Evolutionary conservation across 2,888 invertebrate genomes (phyloP), one percentile per base, ranked within the genome.

Genomic region (Vandiemenella viatica): DNA sequence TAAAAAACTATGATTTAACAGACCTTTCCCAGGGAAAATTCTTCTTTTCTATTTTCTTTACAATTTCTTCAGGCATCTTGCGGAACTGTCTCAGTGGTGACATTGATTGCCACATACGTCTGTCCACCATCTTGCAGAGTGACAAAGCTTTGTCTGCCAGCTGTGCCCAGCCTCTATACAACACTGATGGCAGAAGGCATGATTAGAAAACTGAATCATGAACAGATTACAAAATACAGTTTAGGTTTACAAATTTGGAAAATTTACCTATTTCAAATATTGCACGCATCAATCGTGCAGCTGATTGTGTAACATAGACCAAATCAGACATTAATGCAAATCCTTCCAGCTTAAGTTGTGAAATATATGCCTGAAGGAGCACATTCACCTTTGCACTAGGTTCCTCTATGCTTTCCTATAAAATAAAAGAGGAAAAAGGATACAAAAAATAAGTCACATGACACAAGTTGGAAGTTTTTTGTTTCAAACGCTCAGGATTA

Each of bases 21-120:
- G 10, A 58, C 58, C 62, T 74, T 65, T 90, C 88, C 89, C 90
- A 91, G 0, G 90, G 88, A 63, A 91, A 87, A 64, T 86, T 88
- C 60, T 98, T 98, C 76, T 98, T 98, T 64, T 99, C 98, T 20
- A 99, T 80, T 64, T 97, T 96, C 63, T 93, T 90, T 7, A 97
- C 83, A 16, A 91, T 85, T 71, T 96, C 96, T 62, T 92, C 93
- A 0, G 92, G 97, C 79, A 96, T 93, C 65, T 95, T 97, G 56
- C 88, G 78, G 63, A 98, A 98, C 65, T 99, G 98, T 13, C 98
- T 70, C 13, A 98, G 70, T 1, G 98, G 98, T 2, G 93, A 95
- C 95, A 98, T 95, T 0, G 95, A 95, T 66, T 97, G 96, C 98
- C 98, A 99, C 95, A 97, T 96, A 23, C 97, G 75, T 1, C 92